Percentiles rank a stretch among this genome's conserved stretches.
These are phyloP conservation scores for Oenanthe oenanthe DNA, from an alignment of 2,113 vertebrate genomes.

Conservation along the genomic window DNA sequence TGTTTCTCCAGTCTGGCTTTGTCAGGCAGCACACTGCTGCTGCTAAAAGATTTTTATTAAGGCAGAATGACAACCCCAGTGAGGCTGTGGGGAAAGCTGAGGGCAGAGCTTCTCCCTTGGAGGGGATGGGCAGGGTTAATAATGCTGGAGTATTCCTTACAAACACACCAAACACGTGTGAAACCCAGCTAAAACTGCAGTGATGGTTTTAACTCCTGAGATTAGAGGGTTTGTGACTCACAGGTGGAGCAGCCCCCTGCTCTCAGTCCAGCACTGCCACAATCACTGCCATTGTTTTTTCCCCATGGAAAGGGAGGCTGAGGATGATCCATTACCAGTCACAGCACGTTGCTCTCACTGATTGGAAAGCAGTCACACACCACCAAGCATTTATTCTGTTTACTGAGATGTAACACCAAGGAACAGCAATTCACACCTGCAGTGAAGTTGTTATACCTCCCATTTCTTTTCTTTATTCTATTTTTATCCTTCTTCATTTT, in stretches of 20 bases:
- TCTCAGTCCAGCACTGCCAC: background rate
- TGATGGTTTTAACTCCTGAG: background rate
- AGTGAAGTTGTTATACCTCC: constrained; percentile 47
- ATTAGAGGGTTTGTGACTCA: background rate
- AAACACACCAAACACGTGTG: background rate
- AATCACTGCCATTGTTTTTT: constrained; percentile 31
- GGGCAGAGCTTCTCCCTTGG: background rate
- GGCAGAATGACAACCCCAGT: background rate
- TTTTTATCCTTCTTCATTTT: constrained; percentile 68
- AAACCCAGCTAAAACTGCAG: background rate
- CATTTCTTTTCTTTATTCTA: constrained; percentile 59
- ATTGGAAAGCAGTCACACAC: constrained; percentile 74
- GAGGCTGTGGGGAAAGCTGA: background rate
- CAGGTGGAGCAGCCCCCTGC: background rate
- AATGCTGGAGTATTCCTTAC: background rate
- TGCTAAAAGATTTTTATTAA: background rate
- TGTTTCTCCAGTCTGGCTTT: background rate
- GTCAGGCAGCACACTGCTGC: background rate
- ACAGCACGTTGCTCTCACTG: constrained; percentile 65
- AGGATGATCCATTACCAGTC: constrained; percentile 64
- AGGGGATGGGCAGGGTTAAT: background rate
- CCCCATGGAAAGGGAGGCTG: constrained; percentile 36
- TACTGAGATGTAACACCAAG: constrained; percentile 63
- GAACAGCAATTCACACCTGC: constrained; percentile 67
- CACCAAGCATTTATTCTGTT: constrained; percentile 73